Evolutionary conservation across 1,140 invertebrate genomes (phyloP).

Genomic region (Apis laboriosa): DNA sequence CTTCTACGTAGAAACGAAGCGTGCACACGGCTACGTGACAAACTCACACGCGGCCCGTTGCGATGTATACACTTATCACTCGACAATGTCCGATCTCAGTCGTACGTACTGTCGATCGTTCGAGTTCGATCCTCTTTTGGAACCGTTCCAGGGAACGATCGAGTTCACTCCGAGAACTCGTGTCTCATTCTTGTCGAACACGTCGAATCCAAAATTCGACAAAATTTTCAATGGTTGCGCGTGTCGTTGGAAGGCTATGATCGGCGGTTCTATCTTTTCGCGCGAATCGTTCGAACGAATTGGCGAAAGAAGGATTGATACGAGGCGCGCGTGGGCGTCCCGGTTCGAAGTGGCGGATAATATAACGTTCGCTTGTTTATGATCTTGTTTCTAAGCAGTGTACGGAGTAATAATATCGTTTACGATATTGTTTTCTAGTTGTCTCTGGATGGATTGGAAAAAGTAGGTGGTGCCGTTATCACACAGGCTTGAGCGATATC

Average conservation of each 20-base stretch:
- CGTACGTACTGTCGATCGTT: neutral
- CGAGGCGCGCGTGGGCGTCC: neutral
- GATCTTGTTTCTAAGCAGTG: too few species aligned
- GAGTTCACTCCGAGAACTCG: neutral
- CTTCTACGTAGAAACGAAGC: slow-evolving; percentile 12
- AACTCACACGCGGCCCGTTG: neutral
- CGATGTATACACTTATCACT: neutral
- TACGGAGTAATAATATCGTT: neutral
- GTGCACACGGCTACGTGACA: slow-evolving; percentile 1
- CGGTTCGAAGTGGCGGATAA: neutral
- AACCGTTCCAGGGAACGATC: slow-evolving; percentile 3
- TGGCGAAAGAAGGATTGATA: neutral
- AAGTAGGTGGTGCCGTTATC: slow-evolving; percentile 2
- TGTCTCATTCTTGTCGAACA: too few species aligned
- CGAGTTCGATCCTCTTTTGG: neutral
- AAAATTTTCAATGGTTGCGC: too few species aligned
- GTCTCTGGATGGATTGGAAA: neutral
- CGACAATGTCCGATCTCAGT: neutral
- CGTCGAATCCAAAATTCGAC: too few species aligned
- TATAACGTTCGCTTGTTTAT: neutral
- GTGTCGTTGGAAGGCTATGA: too few species aligned
- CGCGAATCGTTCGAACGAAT: too few species aligned
- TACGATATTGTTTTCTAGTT: neutral
- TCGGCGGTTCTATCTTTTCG: too few species aligned
- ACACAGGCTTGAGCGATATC: neutral